phyloP scores from a whole-genome alignment of 2,797 vertebrate species.

The Pipistrellus pygmaeus region DNA sequence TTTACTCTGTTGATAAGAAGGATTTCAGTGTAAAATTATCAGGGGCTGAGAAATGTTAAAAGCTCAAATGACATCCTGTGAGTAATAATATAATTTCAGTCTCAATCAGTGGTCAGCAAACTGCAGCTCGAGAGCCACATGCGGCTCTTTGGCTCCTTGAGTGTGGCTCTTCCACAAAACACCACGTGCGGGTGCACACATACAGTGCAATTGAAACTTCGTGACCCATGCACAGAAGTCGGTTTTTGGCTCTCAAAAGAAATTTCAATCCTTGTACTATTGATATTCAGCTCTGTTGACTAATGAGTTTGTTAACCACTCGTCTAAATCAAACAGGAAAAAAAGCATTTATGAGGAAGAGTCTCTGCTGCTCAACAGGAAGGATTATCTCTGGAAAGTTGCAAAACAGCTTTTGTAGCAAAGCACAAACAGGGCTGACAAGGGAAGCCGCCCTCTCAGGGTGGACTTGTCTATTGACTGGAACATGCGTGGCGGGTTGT shows the following conservation, averaged over 20 bases:
- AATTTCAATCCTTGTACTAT: too few relatives aligned
- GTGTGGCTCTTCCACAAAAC: too few relatives aligned
- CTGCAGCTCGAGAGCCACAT: too few relatives aligned
- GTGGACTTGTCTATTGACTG: background rate
- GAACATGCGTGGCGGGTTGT: background rate
- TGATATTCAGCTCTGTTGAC: too few relatives aligned
- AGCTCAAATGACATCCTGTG: constrained; percentile 6
- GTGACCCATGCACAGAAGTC: too few relatives aligned
- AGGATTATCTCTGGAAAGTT: constrained; percentile 38
- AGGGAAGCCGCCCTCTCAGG: background rate
- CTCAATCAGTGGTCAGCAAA: background rate
- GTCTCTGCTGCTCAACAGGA: background rate
- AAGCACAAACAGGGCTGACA: constrained; percentile 14
- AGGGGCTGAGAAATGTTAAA: constrained; percentile 16
- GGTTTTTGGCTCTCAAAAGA: too few relatives aligned
- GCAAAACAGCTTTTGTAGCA: constrained; percentile 18
- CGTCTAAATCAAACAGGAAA: background rate
- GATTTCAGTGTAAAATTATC: background rate
- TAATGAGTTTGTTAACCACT: too few relatives aligned
- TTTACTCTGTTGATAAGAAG: constrained; percentile 34
- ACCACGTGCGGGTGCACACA: too few relatives aligned
- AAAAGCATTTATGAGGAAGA: background rate
- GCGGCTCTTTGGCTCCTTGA: too few relatives aligned
- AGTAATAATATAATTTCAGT: background rate
- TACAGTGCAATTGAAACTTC: too few relatives aligned